phyloP scores from a whole-genome alignment of 2,888 invertebrate genomes.

The Adineta ricciae region DNA sequence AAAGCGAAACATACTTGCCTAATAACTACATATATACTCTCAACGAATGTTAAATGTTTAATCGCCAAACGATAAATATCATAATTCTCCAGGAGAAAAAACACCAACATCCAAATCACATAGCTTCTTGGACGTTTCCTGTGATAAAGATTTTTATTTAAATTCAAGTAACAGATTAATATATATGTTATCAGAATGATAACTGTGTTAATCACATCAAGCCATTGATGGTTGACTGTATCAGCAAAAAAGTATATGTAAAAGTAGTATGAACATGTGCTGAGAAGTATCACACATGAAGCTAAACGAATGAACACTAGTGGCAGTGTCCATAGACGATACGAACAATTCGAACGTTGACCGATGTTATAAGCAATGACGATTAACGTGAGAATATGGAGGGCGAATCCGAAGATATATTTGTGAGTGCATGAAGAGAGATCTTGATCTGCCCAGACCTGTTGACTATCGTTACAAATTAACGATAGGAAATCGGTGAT shows the following conservation, averaged over 20 bases:
- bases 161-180: not conserved
- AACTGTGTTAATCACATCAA: not conserved
- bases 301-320: not conserved
- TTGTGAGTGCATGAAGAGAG: not conserved
- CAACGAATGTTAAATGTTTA: not conserved
- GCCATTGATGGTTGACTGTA: not conserved
- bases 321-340: slow-evolving; percentile 5
- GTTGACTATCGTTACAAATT: not conserved
- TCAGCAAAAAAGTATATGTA: not conserved
- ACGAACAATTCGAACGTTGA: not conserved
- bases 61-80: not conserved
- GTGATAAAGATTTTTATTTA: not conserved
- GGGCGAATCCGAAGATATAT: not conserved
- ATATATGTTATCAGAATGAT: not conserved
- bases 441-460: not conserved
- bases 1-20: not conserved
- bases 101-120: not conserved
- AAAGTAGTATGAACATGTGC: not conserved
- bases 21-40: not conserved
- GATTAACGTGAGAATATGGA: not conserved
- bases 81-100: not conserved
- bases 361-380: not conserved
- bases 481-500: not conserved
- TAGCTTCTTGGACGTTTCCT: not conserved
- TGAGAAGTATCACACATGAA: not conserved